Conservation (phyloP, 1,140 invertebrate genomes). For the Drosophila novamexicana region DNA sequence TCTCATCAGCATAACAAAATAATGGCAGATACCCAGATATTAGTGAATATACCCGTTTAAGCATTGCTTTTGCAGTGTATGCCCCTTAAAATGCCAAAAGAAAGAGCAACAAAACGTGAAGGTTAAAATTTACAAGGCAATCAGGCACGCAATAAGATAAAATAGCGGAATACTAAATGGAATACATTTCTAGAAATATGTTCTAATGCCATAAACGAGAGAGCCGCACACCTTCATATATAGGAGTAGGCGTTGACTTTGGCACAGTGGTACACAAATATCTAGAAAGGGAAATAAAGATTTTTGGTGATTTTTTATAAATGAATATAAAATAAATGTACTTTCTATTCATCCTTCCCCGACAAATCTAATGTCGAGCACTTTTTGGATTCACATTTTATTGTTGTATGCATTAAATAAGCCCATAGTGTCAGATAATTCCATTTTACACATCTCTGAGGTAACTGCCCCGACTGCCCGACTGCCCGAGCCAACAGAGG, state of each 20-base stretch:
- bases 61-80: not conserved
- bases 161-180: constrained; percentile 47
- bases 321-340: too few species aligned
- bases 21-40: too few species aligned
- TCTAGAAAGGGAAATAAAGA: constrained; percentile 12
- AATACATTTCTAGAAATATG: constrained; percentile 53
- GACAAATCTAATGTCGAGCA: too few species aligned
- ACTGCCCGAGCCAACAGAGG: not conserved
- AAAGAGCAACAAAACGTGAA: constrained; percentile 58
- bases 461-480: constrained; percentile 17
- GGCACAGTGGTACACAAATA: constrained; percentile 55
- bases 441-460: constrained; percentile 28
- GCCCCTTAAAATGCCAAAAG: constrained; percentile 20
- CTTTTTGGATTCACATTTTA: too few species aligned
- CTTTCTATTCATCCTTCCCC: too few species aligned
- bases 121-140: constrained; percentile 75
- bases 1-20: too few species aligned
- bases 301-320: too few species aligned
- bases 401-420: too few species aligned
- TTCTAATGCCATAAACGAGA: constrained; percentile 64
- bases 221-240: constrained; percentile 61
- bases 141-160: constrained; percentile 57
- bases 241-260: constrained; percentile 27
- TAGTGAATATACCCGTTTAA: not conserved
- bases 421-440: not conserved